These are phyloP conservation scores for Oxytorus armatus DNA, from an alignment of 2,888 invertebrate species.

Conservation along the genomic window DNA sequence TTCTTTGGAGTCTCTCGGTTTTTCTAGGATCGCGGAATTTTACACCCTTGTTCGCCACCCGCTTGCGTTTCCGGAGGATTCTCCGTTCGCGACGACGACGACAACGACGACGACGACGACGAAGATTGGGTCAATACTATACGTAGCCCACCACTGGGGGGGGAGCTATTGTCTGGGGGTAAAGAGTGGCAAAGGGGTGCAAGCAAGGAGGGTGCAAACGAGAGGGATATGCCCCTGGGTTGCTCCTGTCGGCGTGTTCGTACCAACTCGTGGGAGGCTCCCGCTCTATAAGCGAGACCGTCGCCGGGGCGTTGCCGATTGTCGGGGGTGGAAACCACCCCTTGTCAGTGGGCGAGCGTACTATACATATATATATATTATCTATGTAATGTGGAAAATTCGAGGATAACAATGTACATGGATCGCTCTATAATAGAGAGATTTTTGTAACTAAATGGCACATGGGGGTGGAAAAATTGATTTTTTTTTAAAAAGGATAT, in stretches of 20 bases:
- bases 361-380: constrained; percentile 22
- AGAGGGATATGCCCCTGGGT: constrained; percentile 35
- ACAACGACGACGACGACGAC: constrained; percentile 53
- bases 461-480: too few relatives aligned
- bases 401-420: not conserved
- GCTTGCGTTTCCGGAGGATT: constrained; percentile 8
- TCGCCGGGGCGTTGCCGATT: constrained; percentile 66
- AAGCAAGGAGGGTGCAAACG: constrained; percentile 26
- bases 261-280: constrained; percentile 58
- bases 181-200: constrained; percentile 42
- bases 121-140: constrained; percentile 67
- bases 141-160: constrained; percentile 42
- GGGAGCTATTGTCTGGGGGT: constrained; percentile 21
- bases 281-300: constrained; percentile 57
- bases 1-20: too few relatives aligned
- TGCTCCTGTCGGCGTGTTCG: constrained; percentile 38
- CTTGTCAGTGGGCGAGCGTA: constrained; percentile 20
- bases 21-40: too few relatives aligned
- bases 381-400: too few relatives aligned
- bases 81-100: constrained; percentile 54
- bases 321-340: constrained; percentile 55
- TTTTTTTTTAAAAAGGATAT: too few relatives aligned
- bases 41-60: constrained; percentile 5
- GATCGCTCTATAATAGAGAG: not conserved
- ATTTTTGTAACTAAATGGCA: not conserved